Evolutionary conservation across 2,888 invertebrate genomes (phyloP), one percentile per base, ranked within the genome.

Genomic region (Periphyllus acericola): DNA sequence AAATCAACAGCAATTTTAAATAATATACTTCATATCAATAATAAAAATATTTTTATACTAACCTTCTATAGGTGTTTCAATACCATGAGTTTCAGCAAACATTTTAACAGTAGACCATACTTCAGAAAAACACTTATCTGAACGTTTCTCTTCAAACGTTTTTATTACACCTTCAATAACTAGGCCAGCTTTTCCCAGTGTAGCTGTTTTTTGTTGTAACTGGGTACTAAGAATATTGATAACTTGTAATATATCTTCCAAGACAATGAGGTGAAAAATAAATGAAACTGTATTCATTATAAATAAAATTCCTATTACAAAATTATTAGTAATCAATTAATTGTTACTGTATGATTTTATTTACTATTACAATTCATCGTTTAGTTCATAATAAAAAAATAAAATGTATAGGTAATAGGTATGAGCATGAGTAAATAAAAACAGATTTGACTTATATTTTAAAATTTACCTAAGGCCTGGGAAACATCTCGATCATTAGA

Each of bases 31-130:
- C 25, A 25, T 60, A 75, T 75, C 19, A 75, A 75, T 75, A 29
- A 75, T 75, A 14, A 75, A 29, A 75, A n/a, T 75, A 75, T 74
- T 36, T 74, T 75, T 75, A 75, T n/a, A n/a, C 9, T 46, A 46
- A 46, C 74, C 40, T 40, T 40, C 5, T 40, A 75, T n/a, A 75
- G 36, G 40, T n/a, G 19, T 75, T 75, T 75, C 36, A 75, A 40
- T 40, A 40, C 74, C 74, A 75, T 75, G 40, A 75, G 40, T 75
- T 75, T 75, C 36, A 75, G 40, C n/a, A 40, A 40, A 75, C 74
- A 75, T n/a, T 75, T 75, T 6, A 29, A 75, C 74, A 25, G 36
- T 36, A 74, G 74, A 74, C 74, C 36, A 74, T 72, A 72, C 74
- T 74, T 74, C 36, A 74, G 36, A 74, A 74, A 74, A 36, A 74